These are phyloP conservation scores for Mesaphorura yosii DNA, from an alignment of 1,140 invertebrate genomes.

Conservation along the genomic window DNA sequence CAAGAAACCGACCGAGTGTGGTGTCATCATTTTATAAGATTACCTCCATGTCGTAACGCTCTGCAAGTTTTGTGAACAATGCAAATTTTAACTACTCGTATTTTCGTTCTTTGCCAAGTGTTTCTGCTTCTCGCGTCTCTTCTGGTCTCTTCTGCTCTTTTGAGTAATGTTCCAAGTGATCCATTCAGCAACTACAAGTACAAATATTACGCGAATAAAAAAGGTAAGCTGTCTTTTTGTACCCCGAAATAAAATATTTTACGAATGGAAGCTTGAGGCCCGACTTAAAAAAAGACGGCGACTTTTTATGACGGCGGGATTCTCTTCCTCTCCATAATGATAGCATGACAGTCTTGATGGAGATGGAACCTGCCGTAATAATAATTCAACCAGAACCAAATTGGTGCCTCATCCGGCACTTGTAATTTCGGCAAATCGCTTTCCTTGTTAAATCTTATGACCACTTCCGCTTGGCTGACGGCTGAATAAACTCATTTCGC, in stretches of 20 bases:
- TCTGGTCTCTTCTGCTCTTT: conserved; percentile 7
- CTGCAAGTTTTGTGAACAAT: neutral
- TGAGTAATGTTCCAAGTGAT: neutral
- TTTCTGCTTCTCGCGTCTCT: conserved; percentile 8
- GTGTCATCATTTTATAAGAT: neutral
- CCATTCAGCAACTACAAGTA: neutral
- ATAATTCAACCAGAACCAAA: neutral
- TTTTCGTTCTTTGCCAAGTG: conserved; percentile 11
- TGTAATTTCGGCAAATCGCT: neutral
- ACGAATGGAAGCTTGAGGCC: neutral
- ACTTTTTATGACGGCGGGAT: too few relatives aligned
- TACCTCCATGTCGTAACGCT: too few relatives aligned
- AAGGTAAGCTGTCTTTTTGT: conserved; percentile 5
- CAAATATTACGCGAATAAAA: conserved; percentile 16
- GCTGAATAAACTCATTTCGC: neutral
- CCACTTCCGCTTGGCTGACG: neutral
- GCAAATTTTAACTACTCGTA: neutral
- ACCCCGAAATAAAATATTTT: neutral
- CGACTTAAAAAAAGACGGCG: neutral
- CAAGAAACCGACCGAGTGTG: neutral
- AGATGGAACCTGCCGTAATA: neutral
- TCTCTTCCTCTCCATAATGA: too few relatives aligned
- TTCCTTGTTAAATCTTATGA: neutral
- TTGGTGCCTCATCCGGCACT: neutral
- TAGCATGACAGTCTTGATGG: neutral